These are phyloP conservation scores for Otis tarda DNA, from an alignment of 2,113 vertebrate genomes.

Conservation along the genomic window DNA sequence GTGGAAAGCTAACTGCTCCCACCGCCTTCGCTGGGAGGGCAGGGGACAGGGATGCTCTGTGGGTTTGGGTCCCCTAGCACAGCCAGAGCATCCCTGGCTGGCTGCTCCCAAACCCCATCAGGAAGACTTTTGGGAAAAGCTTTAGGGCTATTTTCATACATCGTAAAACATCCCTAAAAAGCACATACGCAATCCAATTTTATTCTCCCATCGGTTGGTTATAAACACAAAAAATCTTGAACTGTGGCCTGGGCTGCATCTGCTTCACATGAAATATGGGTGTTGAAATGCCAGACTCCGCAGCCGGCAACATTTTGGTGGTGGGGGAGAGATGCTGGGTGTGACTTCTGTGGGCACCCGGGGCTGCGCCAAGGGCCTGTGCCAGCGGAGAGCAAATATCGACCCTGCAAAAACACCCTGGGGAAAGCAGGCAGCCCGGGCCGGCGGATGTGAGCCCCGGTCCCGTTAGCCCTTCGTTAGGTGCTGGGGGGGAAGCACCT, in stretches of 20 bases:
- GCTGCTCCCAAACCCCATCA: not conserved
- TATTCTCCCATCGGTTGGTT: not conserved
- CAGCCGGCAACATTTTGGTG: not conserved
- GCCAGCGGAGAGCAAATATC: not conserved
- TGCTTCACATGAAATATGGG: fast-evolving
- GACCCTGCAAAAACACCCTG: fast-evolving
- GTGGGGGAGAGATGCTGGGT: not conserved
- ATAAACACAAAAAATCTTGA: not conserved
- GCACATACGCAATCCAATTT: fast-evolving
- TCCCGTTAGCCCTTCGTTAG: not conserved
- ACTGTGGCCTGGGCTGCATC: not conserved
- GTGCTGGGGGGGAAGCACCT: not conserved
- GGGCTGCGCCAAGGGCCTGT: not conserved
- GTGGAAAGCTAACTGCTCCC: not conserved
- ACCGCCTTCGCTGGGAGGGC: fast-evolving
- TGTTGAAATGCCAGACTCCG: not conserved
- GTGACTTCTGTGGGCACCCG: not conserved
- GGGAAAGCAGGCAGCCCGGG: not conserved
- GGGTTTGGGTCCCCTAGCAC: not conserved
- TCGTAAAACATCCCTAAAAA: not conserved
- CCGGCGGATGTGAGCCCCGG: fast-evolving
- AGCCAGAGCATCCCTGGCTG: not conserved
- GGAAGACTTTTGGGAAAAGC: not conserved
- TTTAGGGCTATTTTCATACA: not conserved
- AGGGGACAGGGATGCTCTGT: not conserved